phyloP scores from a whole-genome alignment of 2,888 invertebrate genomes.

The Himalopsyche kuldschensis region DNA sequence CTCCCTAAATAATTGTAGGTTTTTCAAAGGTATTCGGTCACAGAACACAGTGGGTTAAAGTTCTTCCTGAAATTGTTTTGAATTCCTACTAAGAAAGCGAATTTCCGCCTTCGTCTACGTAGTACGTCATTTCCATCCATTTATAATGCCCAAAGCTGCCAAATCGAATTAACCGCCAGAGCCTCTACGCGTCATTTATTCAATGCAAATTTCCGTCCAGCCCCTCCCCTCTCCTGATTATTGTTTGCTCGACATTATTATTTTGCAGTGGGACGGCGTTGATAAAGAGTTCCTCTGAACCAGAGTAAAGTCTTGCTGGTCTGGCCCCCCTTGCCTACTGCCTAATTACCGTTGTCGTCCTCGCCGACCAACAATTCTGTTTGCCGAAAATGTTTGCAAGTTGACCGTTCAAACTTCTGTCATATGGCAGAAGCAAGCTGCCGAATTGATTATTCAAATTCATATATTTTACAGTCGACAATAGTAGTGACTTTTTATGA shows the following conservation, averaged over 20 bases:
- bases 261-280: neutral
- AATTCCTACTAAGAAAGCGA: neutral
- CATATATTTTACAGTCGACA: neutral
- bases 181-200: constrained; percentile 20
- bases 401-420: neutral
- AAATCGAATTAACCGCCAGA: constrained; percentile 20
- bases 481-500: no score
- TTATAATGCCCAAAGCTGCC: constrained; percentile 2
- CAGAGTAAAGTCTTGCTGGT: neutral
- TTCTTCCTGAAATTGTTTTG: no score
- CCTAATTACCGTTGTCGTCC: neutral
- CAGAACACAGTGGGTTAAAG: no score
- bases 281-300: neutral
- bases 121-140: neutral
- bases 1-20: no score
- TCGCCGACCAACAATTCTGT: neutral
- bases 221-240: constrained; percentile 1
- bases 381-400: neutral
- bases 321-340: neutral
- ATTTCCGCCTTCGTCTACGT: neutral
- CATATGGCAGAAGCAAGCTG: neutral
- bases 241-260: neutral
- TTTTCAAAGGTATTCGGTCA: no score
- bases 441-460: neutral
- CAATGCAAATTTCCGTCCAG: constrained; percentile 26